phyloP scores from a whole-genome alignment of 2,797 vertebrate genomes.

The Syndactyla subalaris region DNA sequence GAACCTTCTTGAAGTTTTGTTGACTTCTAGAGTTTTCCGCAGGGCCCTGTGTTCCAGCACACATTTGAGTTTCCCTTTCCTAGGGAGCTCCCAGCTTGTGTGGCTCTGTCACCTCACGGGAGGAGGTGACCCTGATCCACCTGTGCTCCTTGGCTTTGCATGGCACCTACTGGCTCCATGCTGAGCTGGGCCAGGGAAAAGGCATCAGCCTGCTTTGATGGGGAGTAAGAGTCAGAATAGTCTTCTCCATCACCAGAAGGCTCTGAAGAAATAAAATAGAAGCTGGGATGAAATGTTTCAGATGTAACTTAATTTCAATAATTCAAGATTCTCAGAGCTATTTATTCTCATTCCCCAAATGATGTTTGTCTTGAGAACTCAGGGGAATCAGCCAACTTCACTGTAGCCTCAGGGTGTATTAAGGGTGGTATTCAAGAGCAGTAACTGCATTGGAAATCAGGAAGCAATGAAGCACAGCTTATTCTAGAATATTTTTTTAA shows the following conservation, averaged over 20 bases:
- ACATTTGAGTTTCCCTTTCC: background rate
- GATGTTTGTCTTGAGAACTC: constrained; percentile 44
- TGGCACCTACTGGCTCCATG: background rate
- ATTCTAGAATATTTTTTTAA: background rate
- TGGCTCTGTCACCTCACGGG: background rate
- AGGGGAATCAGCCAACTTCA: constrained; percentile 25
- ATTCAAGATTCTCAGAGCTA: constrained; percentile 57
- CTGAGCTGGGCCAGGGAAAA: background rate
- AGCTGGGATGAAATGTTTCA: background rate
- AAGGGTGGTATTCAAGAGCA: background rate
- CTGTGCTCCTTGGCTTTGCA: background rate
- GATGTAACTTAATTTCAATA: constrained; percentile 53
- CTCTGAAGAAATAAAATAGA: background rate
- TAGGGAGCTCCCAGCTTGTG: background rate
- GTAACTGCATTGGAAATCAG: background rate
- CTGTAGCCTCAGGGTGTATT: constrained; percentile 21
- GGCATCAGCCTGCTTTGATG: background rate
- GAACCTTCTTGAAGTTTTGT: background rate
- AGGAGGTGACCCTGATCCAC: background rate
- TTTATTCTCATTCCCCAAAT: constrained; percentile 46
- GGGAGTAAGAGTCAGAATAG: background rate
- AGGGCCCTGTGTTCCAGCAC: background rate
- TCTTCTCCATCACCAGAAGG: background rate
- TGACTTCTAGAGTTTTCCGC: background rate
- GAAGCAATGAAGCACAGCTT: background rate